A percentile compares a stretch with the other conserved stretches of the same genome.
phyloP scores from a whole-genome alignment of 1,140 invertebrate genomes.

The Globodera rostochiensis region DNA sequence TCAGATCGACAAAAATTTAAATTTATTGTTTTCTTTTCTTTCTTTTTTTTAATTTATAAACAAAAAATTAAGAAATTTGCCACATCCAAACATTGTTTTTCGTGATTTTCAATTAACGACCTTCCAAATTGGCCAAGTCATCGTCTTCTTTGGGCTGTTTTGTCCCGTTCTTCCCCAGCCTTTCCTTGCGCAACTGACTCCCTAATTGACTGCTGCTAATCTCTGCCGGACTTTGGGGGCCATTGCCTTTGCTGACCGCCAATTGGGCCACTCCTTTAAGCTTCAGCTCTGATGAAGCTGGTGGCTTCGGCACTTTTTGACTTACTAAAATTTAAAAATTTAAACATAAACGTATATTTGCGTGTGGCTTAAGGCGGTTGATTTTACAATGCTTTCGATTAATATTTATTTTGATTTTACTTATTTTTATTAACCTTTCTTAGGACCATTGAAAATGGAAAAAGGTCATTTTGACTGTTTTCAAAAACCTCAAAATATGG shows the following conservation, averaged over 20 bases:
- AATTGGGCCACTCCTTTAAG: conserved; percentile 26
- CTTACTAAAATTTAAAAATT: conserved; percentile 7
- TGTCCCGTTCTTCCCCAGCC: neutral
- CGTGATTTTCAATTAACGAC: neutral
- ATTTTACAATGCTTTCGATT: too few relatives aligned
- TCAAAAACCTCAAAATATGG: too few relatives aligned
- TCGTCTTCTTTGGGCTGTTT: conserved; percentile 9
- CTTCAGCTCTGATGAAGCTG: conserved; percentile 11
- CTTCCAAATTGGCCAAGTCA: conserved; percentile 27
- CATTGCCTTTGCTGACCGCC: neutral
- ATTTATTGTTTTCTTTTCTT: neutral
- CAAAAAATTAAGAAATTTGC: neutral
- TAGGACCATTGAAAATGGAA: too few relatives aligned
- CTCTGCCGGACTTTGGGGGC: neutral
- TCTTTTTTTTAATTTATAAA: neutral
- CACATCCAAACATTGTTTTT: neutral
- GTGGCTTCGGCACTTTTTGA: neutral
- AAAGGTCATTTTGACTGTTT: too few relatives aligned
- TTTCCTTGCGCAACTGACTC: neutral
- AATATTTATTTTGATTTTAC: too few relatives aligned
- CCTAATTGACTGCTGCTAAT: neutral
- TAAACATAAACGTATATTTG: too few relatives aligned
- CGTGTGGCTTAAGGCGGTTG: too few relatives aligned
- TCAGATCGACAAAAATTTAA: neutral
- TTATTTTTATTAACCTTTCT: too few relatives aligned